phyloP scores from a whole-genome alignment of 1,140 invertebrate species.

The Hyles euphorbiae region DNA sequence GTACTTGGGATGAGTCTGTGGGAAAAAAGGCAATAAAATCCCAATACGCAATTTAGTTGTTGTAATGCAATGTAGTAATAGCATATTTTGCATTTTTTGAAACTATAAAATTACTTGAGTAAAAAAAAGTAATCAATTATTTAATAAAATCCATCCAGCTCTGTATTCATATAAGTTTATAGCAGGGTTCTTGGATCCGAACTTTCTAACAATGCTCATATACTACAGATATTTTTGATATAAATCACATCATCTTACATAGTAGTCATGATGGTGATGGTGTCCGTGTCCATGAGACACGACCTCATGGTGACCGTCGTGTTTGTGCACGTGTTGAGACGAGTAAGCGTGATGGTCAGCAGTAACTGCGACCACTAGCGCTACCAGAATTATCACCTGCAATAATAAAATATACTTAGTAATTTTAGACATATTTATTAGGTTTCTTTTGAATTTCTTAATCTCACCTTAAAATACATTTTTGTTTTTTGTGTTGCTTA shows the following conservation, averaged over 20 bases:
- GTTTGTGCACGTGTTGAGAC: constrained; percentile 1
- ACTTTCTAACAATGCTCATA: no score
- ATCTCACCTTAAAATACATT: constrained; percentile 1
- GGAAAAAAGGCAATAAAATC: no score
- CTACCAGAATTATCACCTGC: background rate
- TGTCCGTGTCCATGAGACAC: background rate
- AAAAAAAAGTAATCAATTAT: no score
- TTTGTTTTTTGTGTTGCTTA: background rate
- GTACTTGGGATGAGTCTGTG: constrained; percentile 30
- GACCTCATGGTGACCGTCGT: no score
- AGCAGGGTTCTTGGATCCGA: no score
- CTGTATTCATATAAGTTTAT: no score
- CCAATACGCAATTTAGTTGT: no score
- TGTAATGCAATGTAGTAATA: no score
- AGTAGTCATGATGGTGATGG: constrained; percentile 3
- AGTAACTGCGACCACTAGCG: background rate
- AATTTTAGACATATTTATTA: background rate
- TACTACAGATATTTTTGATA: background rate
- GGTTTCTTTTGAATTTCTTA: no score
- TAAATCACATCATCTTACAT: background rate
- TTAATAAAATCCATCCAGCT: no score
- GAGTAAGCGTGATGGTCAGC: constrained; percentile 3
- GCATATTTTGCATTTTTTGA: no score
- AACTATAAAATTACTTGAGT: no score
- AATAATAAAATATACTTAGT: background rate